Conservation (phyloP, 1,140 invertebrate species). For the Drosophila truncata region DNA sequence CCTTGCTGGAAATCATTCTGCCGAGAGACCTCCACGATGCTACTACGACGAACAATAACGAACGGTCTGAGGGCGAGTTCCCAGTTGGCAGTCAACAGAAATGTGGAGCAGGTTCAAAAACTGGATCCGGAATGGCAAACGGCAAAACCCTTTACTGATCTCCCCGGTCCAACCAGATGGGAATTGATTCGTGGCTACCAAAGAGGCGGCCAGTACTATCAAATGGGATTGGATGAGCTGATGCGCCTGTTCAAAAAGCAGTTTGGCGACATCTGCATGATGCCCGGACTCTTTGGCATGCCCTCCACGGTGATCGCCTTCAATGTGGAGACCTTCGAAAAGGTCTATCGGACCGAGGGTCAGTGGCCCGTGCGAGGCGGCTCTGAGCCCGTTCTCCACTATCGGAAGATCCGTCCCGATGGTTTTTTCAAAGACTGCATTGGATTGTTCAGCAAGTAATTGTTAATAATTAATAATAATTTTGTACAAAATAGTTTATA, state of each 20-base stretch:
- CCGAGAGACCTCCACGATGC: constrained; percentile 3
- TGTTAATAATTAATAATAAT: not conserved
- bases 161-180: constrained; percentile 64
- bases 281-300: constrained; percentile 65
- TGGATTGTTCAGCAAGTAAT: constrained; percentile 48
- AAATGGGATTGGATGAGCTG: constrained; percentile 40
- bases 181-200: constrained; percentile 57
- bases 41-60: constrained; percentile 5
- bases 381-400: constrained; percentile 49
- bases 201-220: constrained; percentile 56
- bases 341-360: constrained; percentile 58
- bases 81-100: constrained; percentile 9
- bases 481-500: not conserved
- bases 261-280: constrained; percentile 51
- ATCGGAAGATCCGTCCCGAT: constrained; percentile 39
- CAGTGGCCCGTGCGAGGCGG: constrained; percentile 61
- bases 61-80: constrained; percentile 14
- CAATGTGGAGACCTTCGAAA: constrained; percentile 50
- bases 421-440: constrained; percentile 53
- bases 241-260: constrained; percentile 17
- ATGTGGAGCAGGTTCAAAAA: constrained; percentile 13
- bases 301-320: constrained; percentile 57
- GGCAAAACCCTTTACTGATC: constrained; percentile 42
- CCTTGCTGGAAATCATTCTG: not conserved
- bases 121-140: constrained; percentile 55